These are phyloP conservation scores for Pogonus chalceus DNA, from an alignment of 1,140 invertebrate species.

Conservation along the genomic window DNA sequence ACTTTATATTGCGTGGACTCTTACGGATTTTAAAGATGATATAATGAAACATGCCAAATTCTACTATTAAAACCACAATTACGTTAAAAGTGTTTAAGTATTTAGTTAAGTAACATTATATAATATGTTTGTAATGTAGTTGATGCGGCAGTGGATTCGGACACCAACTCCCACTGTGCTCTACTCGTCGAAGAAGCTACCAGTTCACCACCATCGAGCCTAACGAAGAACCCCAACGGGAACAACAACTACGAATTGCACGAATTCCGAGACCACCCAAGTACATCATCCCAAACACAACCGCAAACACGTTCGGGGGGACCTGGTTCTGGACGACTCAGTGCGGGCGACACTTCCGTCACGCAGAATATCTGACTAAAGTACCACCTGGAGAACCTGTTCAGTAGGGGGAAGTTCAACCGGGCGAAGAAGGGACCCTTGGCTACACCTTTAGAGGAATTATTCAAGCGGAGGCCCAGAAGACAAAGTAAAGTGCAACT, in stretches of 20 bases:
- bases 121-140: neutral
- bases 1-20: too few species aligned
- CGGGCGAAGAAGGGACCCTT: constrained; percentile 40
- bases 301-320: neutral
- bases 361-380: constrained; percentile 47
- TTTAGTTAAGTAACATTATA: too few species aligned
- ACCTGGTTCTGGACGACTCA: neutral
- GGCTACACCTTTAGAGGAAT: constrained; percentile 38
- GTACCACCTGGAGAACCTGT: constrained; percentile 48
- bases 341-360: constrained; percentile 12
- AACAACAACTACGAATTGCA: constrained; percentile 70
- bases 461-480: constrained; percentile 34
- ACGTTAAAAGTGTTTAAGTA: constrained; percentile 5
- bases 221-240: constrained; percentile 52
- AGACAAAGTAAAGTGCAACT: neutral
- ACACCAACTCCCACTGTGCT: constrained; percentile 44
- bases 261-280: constrained; percentile 36
- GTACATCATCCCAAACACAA: neutral
- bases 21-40: too few species aligned
- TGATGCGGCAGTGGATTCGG: constrained; percentile 40
- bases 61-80: too few species aligned
- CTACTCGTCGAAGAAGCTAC: constrained; percentile 42
- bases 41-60: too few species aligned
- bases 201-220: constrained; percentile 32
- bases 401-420: constrained; percentile 43